phyloP scores from a whole-genome alignment of 2,113 vertebrate species.

The Crotalus viridis region DNA sequence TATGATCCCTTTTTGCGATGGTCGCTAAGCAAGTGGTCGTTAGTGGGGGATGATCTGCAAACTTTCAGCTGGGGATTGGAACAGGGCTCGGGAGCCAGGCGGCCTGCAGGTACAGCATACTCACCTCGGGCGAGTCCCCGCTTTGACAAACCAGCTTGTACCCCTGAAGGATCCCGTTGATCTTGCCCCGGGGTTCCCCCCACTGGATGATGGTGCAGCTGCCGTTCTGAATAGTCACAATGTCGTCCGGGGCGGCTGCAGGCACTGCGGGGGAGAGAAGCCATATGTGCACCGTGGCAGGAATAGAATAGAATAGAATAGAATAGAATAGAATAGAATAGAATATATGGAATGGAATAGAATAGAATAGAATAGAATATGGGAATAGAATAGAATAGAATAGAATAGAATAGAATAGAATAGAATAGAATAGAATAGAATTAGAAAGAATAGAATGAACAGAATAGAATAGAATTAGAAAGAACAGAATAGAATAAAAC shows the following conservation, averaged over 20 bases:
- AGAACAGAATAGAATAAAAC: too few relatives aligned
- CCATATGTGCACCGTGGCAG: fast-evolving
- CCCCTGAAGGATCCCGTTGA: slow-evolving; percentile 81
- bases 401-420: too few relatives aligned
- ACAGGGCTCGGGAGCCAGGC: background rate
- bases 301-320: too few relatives aligned
- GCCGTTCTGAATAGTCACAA: slow-evolving; percentile 76
- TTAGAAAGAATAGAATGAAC: background rate
- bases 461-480: too few relatives aligned
- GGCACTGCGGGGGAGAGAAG: slow-evolving; percentile 73
- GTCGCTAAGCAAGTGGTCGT: background rate
- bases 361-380: too few relatives aligned
- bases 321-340: too few relatives aligned
- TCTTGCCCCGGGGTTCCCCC: slow-evolving; percentile 69
- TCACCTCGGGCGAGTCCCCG: slow-evolving; percentile 64
- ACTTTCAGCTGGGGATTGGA: background rate
- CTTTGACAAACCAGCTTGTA: slow-evolving; percentile 79
- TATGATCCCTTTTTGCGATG: too few relatives aligned
- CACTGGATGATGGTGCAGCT: slow-evolving; percentile 77
- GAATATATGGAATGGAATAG: too few relatives aligned
- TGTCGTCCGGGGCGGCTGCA: slow-evolving; percentile 75
- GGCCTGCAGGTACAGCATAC: background rate
- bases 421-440: too few relatives aligned
- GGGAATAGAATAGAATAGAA: too few relatives aligned
- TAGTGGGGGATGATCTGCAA: background rate